Base-by-base conservation (phyloP, 2,888 invertebrate genomes). In the Mimas tiliae region DNA sequence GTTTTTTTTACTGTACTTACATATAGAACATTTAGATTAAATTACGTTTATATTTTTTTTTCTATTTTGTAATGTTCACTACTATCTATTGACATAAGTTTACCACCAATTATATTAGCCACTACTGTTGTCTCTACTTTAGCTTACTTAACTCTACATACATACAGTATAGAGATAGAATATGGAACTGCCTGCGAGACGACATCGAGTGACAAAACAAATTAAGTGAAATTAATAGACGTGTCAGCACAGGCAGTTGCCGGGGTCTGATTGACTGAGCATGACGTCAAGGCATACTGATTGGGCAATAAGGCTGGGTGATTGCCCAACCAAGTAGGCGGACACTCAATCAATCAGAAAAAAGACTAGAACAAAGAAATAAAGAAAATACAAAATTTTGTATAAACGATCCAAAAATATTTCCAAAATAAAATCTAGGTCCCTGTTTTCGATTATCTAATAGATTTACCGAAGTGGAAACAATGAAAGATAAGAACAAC, bases 251-350 rank as follows among this genome's bases (percentile, higher is more conserved):
- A 77, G 83, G 85, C 87, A 88, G 88, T 82, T 80, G 71, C 75
- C 76, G 76, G 84, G 76, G 79, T 88, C 91, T 84, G 89, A 86
- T 88, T 81, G 84, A 81, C 79, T 85, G 87, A 86, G 91, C 82
- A 82, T 78, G 70, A 73, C 73, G 92, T 92, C 92, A 68, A 77
- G 82, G 91, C 93, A 83, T 90, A 89, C 95, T 94, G 95, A 95
- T 95, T 95, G 95, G 95, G 93, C 95, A 94, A 95, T 95, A 95
- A 96, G 96, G 95, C 96, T 95, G 96, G 96, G 95, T 93, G 90
- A 94, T 95, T 95, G 95, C 94, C 95, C 95, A 95, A 95, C 95
- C 95, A 94, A 91, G 94, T 89, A 91, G 91, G 94, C 94, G 94
- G 93, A 93, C 93, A 86, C 93, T 87, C 88, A 80, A 72, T 80